Evolutionary conservation across 2,888 invertebrate species (phyloP).

Genomic region (Gordius sp.): DNA sequence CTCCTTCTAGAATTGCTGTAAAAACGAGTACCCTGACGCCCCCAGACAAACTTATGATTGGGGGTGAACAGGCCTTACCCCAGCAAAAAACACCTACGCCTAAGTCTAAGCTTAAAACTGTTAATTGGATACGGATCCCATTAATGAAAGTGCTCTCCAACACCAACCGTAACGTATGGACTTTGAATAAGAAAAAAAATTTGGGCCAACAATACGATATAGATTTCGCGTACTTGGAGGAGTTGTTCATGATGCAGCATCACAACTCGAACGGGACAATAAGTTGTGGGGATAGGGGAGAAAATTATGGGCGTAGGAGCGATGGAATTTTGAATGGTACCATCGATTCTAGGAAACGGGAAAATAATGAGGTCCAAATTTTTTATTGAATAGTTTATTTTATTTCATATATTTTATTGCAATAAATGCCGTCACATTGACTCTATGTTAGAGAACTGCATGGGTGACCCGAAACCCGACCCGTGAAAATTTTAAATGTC

Average conservation of each 20-base stretch:
- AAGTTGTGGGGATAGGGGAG: not conserved
- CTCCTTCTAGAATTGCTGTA: no score
- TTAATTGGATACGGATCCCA: conserved; percentile 9
- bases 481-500: no score
- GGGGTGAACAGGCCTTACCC: not conserved
- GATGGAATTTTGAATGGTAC: not conserved
- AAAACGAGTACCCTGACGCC: no score
- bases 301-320: not conserved
- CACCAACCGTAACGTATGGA: not conserved
- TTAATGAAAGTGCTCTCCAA: not conserved
- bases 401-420: no score
- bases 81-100: not conserved
- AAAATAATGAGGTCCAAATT: no score
- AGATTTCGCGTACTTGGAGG: not conserved
- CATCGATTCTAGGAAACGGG: no score
- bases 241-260: not conserved
- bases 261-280: not conserved
- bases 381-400: no score
- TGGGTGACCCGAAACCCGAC: no score
- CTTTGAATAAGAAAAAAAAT: not conserved
- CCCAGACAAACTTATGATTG: no score
- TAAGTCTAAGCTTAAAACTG: not conserved
- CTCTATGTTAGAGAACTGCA: no score
- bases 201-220: conserved; percentile 1
- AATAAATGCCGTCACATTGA: no score